Evolutionary conservation across 2,888 invertebrate species (phyloP), one percentile per base, ranked within the genome.

Genomic region (Petrolisthes manimaculis): DNA sequence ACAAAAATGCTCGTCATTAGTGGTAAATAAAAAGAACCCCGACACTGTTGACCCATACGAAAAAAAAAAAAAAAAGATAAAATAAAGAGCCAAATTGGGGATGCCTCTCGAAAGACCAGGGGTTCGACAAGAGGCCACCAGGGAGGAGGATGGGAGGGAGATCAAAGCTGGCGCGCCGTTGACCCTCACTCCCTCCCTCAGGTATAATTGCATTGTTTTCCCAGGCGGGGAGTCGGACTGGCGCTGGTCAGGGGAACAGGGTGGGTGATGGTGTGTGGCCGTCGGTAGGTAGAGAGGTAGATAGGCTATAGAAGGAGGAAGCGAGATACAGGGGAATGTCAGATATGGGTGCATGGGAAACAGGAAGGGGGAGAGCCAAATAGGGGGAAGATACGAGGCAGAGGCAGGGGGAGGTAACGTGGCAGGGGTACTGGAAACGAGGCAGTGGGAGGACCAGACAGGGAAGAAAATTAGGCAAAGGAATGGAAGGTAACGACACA

Each of bases 161-260:
- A 86, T 86, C 85, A 86, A 86, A 86, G 85, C 61, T 86, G 79
- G 54, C 79, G 53, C 80, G 80, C 85, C 85, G 85, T 69, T 80
- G 37, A 69, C 84, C 85, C 53, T 61, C 54, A 14, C 24, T 80
- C 54, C 24, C 24, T 80, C 67, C 80, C 71, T 71, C 53, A 79
- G 79, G 55, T 56, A 86, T 71, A 79, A 86, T 80, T 67, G 78
- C 85, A 86, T 79, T 86, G 85, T 79, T 80, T 80, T 79, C 71
- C 67, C 85, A 80, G 80, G 79, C 55, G 67, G 79, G 79, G 51
- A 80, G 71, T 55, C 80, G 61, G 61, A 71, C 18, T 21, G 18
- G 14, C 71, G 21, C 71, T 21, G 6, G 14, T 14, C 6, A 1
- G 18, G 14, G 21, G 71, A 71, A 14, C 21, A 12, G 80, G 80